Evolutionary conservation across 2,888 invertebrate species (phyloP), one percentile per base, ranked within the genome.

Genomic region (Pheosia gnoma): DNA sequence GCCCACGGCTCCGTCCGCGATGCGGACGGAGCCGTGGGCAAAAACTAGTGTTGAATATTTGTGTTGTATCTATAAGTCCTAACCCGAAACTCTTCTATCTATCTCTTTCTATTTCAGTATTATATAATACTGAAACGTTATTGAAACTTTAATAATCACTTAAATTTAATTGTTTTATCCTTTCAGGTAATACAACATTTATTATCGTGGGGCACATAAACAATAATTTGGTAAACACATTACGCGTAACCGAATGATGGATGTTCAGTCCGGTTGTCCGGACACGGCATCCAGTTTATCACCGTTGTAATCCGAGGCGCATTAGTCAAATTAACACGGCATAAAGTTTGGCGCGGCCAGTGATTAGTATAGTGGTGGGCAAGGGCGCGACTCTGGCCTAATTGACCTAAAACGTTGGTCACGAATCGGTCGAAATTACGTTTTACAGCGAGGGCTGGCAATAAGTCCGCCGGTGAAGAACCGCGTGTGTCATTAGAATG

Each of bases 311-410:
- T 84, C 87, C 87, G 84, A 81, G 81, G 82, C 86, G 90, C 93
- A 93, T 93, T 93, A 93, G 92, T 93, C 93, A 93, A 93, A 93
- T 93, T 93, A 93, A 93, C 93, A 93, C 92, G 88, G 88, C 84
- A 89, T 93, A 93, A 93, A 92, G 87, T 88, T 87, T 84, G 91
- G 88, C 88, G 89, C 85, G 90, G 82, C 89, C 88, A 74, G 90
- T 93, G 93, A 92, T 91, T 92, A 92, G 90, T 84, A 25, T 25
- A 83, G 71, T 75, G 77, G 78, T 79, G 77, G 75, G 78, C 80
- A 82, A 88, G 90, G 90, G 90, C 84, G 91, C 89, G 91, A 87
- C 89, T 88, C 86, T 90, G 25, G 91, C 84, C 90, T 93, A 93
- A 93, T 93, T 93, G 93, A 93, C 93, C 93, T 93, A 93, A 93